Conservation (phyloP, 2,113 vertebrate species). For the Gymnarchus niloticus region DNA sequence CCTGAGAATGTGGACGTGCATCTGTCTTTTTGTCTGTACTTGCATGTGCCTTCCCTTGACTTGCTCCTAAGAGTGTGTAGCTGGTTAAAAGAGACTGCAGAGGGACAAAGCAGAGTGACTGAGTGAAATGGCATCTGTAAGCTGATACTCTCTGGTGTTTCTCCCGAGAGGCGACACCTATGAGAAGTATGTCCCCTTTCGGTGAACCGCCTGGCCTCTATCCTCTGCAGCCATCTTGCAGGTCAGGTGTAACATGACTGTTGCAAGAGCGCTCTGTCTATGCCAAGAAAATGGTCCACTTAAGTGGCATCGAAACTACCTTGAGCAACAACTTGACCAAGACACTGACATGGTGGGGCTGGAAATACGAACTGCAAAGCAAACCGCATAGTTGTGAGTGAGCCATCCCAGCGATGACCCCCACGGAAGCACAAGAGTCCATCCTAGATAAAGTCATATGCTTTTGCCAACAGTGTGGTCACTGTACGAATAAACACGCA, state of each 20-base stretch:
- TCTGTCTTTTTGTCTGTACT: not conserved
- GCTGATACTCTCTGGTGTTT: not conserved
- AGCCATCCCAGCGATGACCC: not conserved
- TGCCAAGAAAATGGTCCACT: not conserved
- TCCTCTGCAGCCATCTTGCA: not conserved
- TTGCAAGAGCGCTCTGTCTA: not conserved
- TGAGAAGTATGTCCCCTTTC: not conserved
- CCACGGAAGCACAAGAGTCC: not conserved
- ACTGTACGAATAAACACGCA: constrained; percentile 11
- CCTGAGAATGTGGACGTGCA: not conserved
- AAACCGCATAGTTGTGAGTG: not conserved
- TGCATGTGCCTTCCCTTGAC: not conserved
- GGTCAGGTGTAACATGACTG: not conserved
- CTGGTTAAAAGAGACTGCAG: not conserved
- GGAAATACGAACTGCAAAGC: not conserved
- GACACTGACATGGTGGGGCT: not conserved
- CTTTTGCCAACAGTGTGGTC: not conserved
- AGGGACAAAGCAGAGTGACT: not conserved
- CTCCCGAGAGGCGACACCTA: not conserved
- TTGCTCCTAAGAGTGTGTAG: not conserved
- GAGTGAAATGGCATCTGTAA: not conserved
- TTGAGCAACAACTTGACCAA: not conserved
- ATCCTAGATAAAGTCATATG: not conserved
- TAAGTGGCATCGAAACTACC: not conserved
- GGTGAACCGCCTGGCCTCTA: not conserved